These are phyloP conservation scores for Sebastes schlegelii DNA, from an alignment of 2,113 vertebrate species.

Conservation along the genomic window DNA sequence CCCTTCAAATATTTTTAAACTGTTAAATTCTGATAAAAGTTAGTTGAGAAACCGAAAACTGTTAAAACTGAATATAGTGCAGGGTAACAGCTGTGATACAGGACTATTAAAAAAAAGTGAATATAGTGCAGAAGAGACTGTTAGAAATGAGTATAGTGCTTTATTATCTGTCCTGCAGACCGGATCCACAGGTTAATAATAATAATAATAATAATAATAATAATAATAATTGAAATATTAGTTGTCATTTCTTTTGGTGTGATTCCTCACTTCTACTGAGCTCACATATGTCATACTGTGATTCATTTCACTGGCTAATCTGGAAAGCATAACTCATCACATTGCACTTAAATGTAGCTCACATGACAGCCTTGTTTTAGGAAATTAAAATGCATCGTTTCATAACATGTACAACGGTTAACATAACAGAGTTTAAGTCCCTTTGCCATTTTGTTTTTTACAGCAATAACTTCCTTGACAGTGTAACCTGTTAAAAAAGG, in stretches of 20 bases:
- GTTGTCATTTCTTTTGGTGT: no score
- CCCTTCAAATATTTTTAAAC: not conserved
- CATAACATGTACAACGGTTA: not conserved
- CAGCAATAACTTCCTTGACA: not conserved
- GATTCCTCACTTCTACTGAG: not conserved
- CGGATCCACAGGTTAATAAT: no score
- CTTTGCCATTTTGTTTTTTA: not conserved
- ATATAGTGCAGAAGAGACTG: no score
- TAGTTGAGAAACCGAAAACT: no score
- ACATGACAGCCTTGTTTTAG: rapidly evolving
- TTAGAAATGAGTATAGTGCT: no score
- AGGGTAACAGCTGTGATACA: no score
- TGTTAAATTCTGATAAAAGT: not conserved
- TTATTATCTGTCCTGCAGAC: no score
- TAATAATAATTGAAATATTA: no score
- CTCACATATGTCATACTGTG: not conserved
- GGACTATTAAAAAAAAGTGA: no score
- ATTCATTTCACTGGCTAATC: no score
- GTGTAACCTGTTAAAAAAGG: not conserved
- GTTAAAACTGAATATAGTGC: no score
- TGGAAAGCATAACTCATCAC: not conserved
- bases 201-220: no score
- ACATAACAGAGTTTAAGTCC: not conserved
- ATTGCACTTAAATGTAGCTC: not conserved
- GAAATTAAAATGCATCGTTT: not conserved